These are phyloP conservation scores for Manis pentadactyla DNA, from an alignment of 2,797 vertebrate species.

Conservation along the genomic window DNA sequence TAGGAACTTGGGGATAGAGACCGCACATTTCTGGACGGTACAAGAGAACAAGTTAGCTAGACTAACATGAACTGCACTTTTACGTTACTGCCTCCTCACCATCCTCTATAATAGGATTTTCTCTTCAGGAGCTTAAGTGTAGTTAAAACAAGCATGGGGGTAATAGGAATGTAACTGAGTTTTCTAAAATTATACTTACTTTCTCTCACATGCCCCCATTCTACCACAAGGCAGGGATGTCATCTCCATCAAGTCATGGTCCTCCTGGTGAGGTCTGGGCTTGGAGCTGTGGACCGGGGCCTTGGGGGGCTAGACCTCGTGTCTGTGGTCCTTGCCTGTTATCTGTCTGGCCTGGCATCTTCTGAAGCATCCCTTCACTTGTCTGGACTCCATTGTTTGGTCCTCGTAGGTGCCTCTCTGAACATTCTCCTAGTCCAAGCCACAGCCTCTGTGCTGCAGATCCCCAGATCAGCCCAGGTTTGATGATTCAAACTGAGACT, in stretches of 20 bases:
- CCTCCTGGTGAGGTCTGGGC: too few species aligned
- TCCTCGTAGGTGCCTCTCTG: not conserved
- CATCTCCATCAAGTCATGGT: not conserved
- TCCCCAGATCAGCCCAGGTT: not conserved
- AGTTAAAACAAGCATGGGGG: not conserved
- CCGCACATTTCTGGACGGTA: not conserved
- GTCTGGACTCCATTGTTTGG: not conserved
- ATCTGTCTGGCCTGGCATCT: fast-evolving
- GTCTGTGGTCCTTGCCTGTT: not conserved
- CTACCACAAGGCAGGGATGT: not conserved
- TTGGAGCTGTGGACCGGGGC: not conserved
- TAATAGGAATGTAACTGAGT: not conserved
- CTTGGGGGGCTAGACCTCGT: not conserved
- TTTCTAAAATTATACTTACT: not conserved
- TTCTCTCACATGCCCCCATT: not conserved
- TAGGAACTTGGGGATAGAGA: not conserved
- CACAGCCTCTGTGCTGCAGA: not conserved
- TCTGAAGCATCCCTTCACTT: not conserved
- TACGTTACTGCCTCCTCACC: not conserved
- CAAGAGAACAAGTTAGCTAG: not conserved
- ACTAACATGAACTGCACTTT: not conserved
- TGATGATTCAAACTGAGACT: not conserved
- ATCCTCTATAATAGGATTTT: not conserved
- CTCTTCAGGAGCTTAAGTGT: not conserved
- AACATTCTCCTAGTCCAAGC: not conserved